Base-by-base conservation (phyloP, 2,888 invertebrate genomes). In the Tuta absoluta region DNA sequence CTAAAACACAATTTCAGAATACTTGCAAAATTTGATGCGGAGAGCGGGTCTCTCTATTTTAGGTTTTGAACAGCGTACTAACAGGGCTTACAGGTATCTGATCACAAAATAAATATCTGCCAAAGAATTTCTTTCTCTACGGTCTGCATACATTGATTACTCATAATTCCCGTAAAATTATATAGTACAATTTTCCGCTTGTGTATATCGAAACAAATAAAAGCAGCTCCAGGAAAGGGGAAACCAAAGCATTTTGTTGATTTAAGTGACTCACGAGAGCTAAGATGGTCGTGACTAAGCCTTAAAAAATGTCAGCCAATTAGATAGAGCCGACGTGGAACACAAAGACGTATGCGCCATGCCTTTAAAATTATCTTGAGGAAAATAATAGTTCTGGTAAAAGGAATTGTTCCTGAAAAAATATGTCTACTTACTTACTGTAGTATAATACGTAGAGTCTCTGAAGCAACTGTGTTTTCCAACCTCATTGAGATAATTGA, bases 241-340 rank as follows among this genome's bases (percentile, higher is more conserved):
- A 67, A 69, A 63, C 65, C 67, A 64, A 65, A 69, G 79, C 77
- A 79, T 80, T 81, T 79, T 82, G 77, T 68, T 67, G 77, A 75
- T 68, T 67, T 76, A 75, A 75, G 77, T 89, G 88, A 89, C 74
- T 90, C 89, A 90, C 80, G 80, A 79, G 79, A 81, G 75, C 77
- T 77, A 75, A 75, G 80, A 85, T 80, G 79, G 77, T 23, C 51
- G 75, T 70, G 90, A 91, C 87, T 89, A 89, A 91, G 82, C 74
- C 78, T 83, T 81, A 87, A 89, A 89, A 28, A 86, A 88, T 88
- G 85, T 82, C 82, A 81, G 77, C 80, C 85, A 86, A 85, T 87
- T 87, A 86, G 80, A 78, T 80, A 61, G 61, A 41, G 17, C 60
- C 56, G 56, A 24, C 33, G 12, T 67, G 37, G 33, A 21, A 14